Conservation (phyloP, 2,797 vertebrate species). For the Aeoliscus strigatus region DNA sequence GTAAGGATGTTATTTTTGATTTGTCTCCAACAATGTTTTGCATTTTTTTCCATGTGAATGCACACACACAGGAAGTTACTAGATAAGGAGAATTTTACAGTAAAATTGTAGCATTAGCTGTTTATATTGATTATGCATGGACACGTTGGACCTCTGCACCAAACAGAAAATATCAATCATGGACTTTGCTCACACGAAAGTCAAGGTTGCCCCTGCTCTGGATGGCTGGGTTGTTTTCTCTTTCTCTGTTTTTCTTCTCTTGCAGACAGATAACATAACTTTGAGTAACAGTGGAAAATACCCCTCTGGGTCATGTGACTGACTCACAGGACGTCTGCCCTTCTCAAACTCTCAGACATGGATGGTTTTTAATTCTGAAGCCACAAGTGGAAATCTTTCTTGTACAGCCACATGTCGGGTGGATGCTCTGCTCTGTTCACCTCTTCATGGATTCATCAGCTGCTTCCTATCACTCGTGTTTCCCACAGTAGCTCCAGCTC, state of each 20-base stretch:
- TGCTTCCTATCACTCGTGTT: too few species aligned
- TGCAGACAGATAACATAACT: neutral
- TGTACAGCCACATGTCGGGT: neutral
- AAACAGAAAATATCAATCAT: slow-evolving; percentile 1
- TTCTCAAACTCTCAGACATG: too few species aligned
- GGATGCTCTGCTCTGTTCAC: too few species aligned
- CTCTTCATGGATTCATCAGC: too few species aligned
- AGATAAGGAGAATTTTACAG: too few species aligned
- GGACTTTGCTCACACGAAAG: slow-evolving; percentile 6
- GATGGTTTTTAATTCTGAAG: slow-evolving; percentile 11
- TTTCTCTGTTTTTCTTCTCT: neutral
- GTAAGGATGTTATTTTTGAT: too few species aligned
- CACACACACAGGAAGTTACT: too few species aligned
- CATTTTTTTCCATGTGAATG: too few species aligned
- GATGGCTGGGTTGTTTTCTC: neutral
- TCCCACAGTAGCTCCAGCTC: slow-evolving; percentile 9
- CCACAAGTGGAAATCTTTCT: neutral
- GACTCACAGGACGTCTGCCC: slow-evolving; percentile 31
- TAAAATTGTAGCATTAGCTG: too few species aligned
- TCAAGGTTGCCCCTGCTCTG: neutral
- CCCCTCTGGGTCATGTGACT: slow-evolving; percentile 12
- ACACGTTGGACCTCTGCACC: too few species aligned
- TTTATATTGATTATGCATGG: too few species aligned
- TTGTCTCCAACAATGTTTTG: too few species aligned
- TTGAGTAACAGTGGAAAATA: slow-evolving; percentile 2